These are phyloP conservation scores for Crax fasciolata DNA, from an alignment of 2,797 vertebrate species.

Conservation along the genomic window DNA sequence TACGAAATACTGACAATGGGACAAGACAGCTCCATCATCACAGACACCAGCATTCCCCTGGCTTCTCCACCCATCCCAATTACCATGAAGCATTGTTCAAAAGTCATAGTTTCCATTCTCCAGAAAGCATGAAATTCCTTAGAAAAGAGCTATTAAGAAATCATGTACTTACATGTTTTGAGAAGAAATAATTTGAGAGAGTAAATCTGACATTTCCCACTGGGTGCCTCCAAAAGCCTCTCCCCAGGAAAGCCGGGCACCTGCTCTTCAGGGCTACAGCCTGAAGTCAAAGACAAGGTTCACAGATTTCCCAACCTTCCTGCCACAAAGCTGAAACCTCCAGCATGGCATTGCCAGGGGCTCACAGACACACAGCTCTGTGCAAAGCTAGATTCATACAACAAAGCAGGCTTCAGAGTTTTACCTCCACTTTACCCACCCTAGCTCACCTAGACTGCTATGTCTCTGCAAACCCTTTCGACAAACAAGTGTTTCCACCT, in stretches of 20 bases:
- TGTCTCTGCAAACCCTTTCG: not conserved
- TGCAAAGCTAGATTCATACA: rapidly evolving
- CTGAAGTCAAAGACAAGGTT: not conserved
- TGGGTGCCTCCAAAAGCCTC: not conserved
- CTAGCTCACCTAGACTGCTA: not conserved
- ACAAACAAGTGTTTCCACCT: slow-evolving; percentile 17
- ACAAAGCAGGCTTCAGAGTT: not conserved
- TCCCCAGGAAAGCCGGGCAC: not conserved
- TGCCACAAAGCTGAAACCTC: not conserved
- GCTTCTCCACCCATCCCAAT: not conserved
- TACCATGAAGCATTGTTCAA: not conserved
- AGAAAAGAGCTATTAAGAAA: not conserved
- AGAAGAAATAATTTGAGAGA: not conserved
- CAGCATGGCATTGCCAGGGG: rapidly evolving
- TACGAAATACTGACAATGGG: rapidly evolving
- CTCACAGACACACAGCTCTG: rapidly evolving
- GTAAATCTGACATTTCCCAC: not conserved
- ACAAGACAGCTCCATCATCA: not conserved
- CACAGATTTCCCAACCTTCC: not conserved
- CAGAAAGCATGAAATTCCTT: not conserved
- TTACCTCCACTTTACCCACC: not conserved
- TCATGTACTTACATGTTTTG: rapidly evolving
- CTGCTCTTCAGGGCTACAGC: too few species aligned
- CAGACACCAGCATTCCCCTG: rapidly evolving
- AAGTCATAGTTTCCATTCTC: not conserved